A percentile compares a stretch with the other conserved stretches of the same genome.
Conservation (phyloP, 2,797 vertebrate species). For the Forpus xanthops region DNA sequence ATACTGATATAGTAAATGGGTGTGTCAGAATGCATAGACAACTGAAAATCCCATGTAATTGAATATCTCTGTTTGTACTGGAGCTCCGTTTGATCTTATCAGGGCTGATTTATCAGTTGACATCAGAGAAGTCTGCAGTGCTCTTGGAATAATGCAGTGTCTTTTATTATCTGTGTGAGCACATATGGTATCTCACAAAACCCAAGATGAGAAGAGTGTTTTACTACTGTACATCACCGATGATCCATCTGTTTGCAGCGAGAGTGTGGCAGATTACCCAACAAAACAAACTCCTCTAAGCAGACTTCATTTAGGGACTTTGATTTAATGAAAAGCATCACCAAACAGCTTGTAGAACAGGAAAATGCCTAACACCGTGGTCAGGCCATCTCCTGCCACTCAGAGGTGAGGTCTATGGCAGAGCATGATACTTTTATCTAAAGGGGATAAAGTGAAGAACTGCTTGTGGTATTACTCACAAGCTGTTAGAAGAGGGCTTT, state of each 20-base stretch:
- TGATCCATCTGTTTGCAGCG: background rate
- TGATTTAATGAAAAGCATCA: background rate
- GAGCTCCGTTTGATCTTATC: conserved; percentile 61
- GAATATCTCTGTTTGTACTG: conserved; percentile 43
- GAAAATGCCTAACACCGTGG: background rate
- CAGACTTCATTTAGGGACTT: background rate
- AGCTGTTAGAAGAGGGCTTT: background rate
- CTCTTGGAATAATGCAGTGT: background rate
- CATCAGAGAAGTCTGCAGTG: conserved; percentile 24
- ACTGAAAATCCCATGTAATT: conserved; percentile 46
- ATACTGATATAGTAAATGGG: conserved; percentile 45
- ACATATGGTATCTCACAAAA: conserved; percentile 1
- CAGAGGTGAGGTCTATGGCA: background rate
- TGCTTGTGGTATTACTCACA: background rate
- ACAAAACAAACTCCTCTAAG: background rate
- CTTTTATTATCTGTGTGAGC: background rate
- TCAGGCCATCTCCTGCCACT: background rate
- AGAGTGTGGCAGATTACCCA: background rate
- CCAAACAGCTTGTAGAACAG: background rate
- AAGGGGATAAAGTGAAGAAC: background rate
- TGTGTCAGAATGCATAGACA: conserved; percentile 26
- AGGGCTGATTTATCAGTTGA: conserved; percentile 57
- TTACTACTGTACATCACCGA: background rate
- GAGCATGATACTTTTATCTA: background rate
- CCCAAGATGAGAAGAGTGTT: background rate